These are phyloP conservation scores for Adelphocoris suturalis DNA, from an alignment of 2,888 invertebrate species.

Conservation along the genomic window DNA sequence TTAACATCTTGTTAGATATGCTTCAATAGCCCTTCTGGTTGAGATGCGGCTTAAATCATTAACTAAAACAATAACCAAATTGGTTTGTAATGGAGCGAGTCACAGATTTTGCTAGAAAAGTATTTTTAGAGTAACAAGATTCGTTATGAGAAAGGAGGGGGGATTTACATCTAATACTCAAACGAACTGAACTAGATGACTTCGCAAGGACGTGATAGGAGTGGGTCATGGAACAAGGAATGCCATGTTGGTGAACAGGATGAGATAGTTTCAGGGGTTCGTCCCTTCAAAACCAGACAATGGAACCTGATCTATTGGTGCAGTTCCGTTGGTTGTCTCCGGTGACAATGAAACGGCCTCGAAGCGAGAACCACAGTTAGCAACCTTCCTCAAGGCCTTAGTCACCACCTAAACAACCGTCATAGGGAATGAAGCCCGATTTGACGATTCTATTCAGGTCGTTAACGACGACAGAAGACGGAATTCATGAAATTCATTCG, in stretches of 20 bases:
- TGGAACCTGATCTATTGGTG: slow-evolving; percentile 24
- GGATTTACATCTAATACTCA: no score
- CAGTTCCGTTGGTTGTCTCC: slow-evolving; percentile 47
- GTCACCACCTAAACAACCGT: not conserved
- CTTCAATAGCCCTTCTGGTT: no score
- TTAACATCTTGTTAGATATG: no score
- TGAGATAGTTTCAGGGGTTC: not conserved
- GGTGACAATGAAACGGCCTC: slow-evolving; percentile 15
- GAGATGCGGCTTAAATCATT: no score
- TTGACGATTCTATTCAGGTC: not conserved
- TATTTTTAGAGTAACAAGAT: no score
- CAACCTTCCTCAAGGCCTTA: slow-evolving; percentile 38
- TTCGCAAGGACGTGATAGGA: not conserved
- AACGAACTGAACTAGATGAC: no score
- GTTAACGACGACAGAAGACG: no score
- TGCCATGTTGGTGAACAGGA: not conserved
- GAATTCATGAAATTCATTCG: no score
- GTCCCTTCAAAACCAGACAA: slow-evolving; percentile 10
- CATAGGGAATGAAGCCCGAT: slow-evolving; percentile 7
- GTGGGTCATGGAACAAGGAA: slow-evolving; percentile 6
- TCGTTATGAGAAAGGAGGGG: no score
- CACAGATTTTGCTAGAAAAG: no score
- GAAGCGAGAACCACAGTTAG: not conserved
- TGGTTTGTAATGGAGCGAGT: no score
- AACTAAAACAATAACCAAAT: no score